These are phyloP conservation scores for Episyrphus balteatus DNA, from an alignment of 1,140 invertebrate genomes.

Conservation along the genomic window DNA sequence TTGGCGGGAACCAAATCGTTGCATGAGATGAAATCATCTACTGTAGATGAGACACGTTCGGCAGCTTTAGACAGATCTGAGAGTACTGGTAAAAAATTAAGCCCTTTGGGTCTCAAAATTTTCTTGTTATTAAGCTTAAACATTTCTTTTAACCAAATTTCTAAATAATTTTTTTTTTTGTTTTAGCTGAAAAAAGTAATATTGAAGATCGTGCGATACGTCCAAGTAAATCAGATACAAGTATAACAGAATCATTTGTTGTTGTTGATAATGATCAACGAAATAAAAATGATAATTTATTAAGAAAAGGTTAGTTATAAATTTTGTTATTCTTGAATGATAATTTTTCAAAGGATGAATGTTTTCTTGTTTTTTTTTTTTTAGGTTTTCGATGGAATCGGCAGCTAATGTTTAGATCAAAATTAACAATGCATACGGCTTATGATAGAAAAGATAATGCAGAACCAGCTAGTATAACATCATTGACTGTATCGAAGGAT, in stretches of 20 bases:
- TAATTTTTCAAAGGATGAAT: background rate
- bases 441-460: conserved; percentile 95
- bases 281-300: conserved; percentile 42
- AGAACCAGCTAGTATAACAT: conserved; percentile 91
- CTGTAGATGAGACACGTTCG: conserved; percentile 13
- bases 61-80: background rate
- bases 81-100: background rate
- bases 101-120: background rate
- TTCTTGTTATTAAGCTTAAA: background rate
- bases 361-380: background rate
- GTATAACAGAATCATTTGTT: conserved; percentile 82
- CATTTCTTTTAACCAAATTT: background rate
- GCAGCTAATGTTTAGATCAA: conserved; percentile 87
- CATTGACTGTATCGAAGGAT: conserved; percentile 71
- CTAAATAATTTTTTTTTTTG: background rate
- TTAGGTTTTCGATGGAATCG: conserved; percentile 83
- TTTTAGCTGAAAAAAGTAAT: background rate
- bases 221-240: conserved; percentile 81
- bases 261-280: conserved; percentile 45
- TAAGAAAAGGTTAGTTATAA: conserved; percentile 44
- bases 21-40: conserved; percentile 34
- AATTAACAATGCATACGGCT: conserved; percentile 98
- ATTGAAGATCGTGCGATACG: conserved; percentile 43
- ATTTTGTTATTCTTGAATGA: no score
- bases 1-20: conserved; percentile 31